A percentile compares a stretch with the other conserved stretches of the same genome.
These are phyloP conservation scores for Dicyrtomina minuta DNA, from an alignment of 2,888 invertebrate genomes.

Conservation along the genomic window DNA sequence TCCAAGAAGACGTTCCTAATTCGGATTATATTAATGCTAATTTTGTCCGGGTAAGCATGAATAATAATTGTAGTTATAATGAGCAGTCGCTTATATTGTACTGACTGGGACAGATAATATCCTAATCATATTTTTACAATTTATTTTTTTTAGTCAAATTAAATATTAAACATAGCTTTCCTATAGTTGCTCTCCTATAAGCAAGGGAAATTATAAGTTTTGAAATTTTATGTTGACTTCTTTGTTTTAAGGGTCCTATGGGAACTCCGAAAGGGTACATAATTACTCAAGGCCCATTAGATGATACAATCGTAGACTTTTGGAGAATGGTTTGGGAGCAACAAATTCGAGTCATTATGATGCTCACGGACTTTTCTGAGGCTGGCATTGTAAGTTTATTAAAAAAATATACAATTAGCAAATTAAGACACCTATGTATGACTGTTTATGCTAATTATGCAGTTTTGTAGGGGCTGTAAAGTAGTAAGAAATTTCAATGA, in stretches of 20 bases:
- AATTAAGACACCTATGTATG: no score
- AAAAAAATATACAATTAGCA: not conserved
- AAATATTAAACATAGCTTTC: no score
- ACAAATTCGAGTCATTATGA: slow-evolving; percentile 80
- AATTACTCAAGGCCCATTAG: slow-evolving; percentile 85
- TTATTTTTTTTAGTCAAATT: no score
- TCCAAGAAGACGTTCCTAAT: slow-evolving; percentile 71
- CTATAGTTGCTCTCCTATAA: no score
- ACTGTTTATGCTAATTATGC: no score
- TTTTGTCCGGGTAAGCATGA: slow-evolving; percentile 76
- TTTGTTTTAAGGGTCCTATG: slow-evolving; percentile 71
- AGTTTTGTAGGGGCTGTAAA: no score
- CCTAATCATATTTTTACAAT: no score
- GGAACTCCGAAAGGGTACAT: slow-evolving; percentile 82
- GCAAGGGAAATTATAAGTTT: no score
- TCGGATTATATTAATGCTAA: slow-evolving; percentile 93
- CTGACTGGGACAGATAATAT: not conserved
- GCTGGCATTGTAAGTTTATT: slow-evolving; percentile 72
- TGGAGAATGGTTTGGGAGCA: slow-evolving; percentile 98
- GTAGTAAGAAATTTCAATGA: no score
- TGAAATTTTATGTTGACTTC: not conserved
- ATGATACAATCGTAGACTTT: slow-evolving; percentile 80
- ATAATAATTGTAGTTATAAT: no score
- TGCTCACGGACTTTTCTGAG: slow-evolving; percentile 87
- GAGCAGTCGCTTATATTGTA: not conserved